phyloP scores from a whole-genome alignment of 2,797 vertebrate genomes.

The Danio aesculapii region DNA sequence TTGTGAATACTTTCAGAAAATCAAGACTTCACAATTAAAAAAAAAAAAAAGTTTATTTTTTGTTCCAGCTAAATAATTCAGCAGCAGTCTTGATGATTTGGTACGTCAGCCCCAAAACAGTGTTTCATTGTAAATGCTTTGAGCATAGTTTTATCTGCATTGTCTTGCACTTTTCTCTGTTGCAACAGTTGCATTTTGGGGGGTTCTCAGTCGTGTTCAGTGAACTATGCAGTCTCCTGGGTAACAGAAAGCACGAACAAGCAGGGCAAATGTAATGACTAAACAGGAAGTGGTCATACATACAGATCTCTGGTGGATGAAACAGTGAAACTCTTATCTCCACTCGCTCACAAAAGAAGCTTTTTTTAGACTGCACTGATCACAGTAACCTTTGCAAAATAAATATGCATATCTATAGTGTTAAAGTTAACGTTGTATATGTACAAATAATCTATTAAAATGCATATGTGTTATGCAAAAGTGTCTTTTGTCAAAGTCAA shows the following conservation, averaged over 20 bases:
- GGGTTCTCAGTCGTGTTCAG: constrained; percentile 25
- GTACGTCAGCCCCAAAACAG: not conserved
- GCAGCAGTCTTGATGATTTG: constrained; percentile 8
- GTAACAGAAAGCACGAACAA: constrained; percentile 28
- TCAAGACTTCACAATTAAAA: not conserved
- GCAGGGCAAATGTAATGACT: constrained; percentile 18
- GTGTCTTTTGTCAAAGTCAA: not conserved
- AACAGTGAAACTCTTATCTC: constrained; percentile 47
- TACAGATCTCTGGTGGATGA: constrained; percentile 40
- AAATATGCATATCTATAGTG: not conserved
- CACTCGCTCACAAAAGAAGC: constrained; percentile 7
- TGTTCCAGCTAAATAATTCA: not conserved
- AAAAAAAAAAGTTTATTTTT: not conserved
- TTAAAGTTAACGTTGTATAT: not conserved
- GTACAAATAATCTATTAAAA: not conserved
- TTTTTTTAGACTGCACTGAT: not conserved
- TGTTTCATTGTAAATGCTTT: constrained; percentile 15
- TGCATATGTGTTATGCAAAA: no score
- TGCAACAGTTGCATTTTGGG: constrained; percentile 24
- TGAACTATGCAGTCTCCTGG: constrained; percentile 33
- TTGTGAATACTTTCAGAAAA: constrained; percentile 4
- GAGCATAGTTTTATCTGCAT: not conserved
- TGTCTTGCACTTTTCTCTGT: constrained; percentile 9
- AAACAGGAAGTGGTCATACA: constrained; percentile 50
- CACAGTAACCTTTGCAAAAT: not conserved